phyloP scores from a whole-genome alignment of 2,797 vertebrate genomes.

The Catamblyrhynchus diadema region DNA sequence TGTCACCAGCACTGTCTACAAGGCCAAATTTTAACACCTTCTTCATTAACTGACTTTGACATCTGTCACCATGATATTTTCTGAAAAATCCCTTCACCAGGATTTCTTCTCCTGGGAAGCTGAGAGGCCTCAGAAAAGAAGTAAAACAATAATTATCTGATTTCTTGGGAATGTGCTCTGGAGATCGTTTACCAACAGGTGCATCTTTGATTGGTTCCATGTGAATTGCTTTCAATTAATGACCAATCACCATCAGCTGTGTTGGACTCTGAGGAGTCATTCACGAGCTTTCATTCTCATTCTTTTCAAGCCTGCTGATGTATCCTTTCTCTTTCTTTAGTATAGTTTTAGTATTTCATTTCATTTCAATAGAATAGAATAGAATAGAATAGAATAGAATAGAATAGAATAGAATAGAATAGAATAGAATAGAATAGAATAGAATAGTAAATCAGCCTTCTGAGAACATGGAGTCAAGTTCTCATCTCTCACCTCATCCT shows the following conservation, averaged over 20 bases:
- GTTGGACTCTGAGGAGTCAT: background rate
- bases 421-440: rapidly evolving
- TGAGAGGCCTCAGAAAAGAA: background rate
- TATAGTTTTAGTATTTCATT: background rate
- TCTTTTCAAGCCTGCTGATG: background rate
- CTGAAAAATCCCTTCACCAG: background rate
- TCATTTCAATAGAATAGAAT: rapidly evolving
- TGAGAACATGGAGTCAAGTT: background rate
- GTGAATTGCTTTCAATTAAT: background rate
- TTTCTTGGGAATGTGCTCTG: background rate
- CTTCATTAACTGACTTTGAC: background rate
- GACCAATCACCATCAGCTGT: background rate
- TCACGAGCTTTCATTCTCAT: background rate
- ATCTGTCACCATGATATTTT: background rate
- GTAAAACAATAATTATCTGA: background rate
- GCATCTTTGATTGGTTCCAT: background rate
- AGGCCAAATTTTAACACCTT: background rate
- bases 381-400: rapidly evolving
- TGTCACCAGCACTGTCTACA: background rate
- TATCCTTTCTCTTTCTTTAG: background rate
- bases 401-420: no score
- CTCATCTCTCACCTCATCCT: background rate
- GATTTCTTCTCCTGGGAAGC: background rate
- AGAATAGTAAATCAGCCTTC: background rate
- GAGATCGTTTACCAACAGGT: background rate